Base-by-base conservation (phyloP, 2,888 invertebrate species). In the Rhaphigaster nebulosa region DNA sequence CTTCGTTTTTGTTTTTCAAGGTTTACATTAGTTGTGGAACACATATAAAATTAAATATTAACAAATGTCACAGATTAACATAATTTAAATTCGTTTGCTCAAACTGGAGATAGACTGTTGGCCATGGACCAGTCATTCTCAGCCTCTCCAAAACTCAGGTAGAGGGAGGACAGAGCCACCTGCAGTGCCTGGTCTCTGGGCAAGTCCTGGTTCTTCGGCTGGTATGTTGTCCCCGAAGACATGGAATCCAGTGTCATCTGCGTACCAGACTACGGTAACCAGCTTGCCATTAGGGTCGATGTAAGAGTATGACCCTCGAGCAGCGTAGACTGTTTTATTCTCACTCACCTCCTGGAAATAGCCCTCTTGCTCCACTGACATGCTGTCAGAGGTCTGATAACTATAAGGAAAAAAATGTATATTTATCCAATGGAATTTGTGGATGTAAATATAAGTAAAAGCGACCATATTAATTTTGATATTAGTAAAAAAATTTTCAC, bases 311-410 rank as follows among this genome's bases (percentile, higher is more conserved):
- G 84, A 34, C 20, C 84, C 84, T 0, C 84, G 84, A 1, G 84
- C 84, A 45, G 84, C 84, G 84, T 84, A 84, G 41, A 84, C 45
- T 45, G 84, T 84, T 41, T 84, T 45, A 45, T 84, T 84, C 45
- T 84, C 84, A 23, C 45, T 84, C 26, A 84, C 45, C 41, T 45
- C 26, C 4, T 45, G 41, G 45, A 84, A n/a, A 15, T 84, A 84
- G 45, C 84, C 84, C 10, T 84, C 84, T 45, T 84, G 84, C 45
- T 84, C 45, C 10, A 84, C 45, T n/a, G 84, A 45, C 45, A 84
- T 84, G n/a, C n/a, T 84, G 45, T 84, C 45, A n/a, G 84, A 84
- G 26, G 84, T 84, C 26, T 45, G 12, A n/a, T 84, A 84, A 26
- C 84, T 84, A 60, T 60, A n/a, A n/a, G n/a, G 4, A 56, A 2